phyloP scores from a whole-genome alignment of 2,888 invertebrate species.

The Nemoura dubitans region DNA sequence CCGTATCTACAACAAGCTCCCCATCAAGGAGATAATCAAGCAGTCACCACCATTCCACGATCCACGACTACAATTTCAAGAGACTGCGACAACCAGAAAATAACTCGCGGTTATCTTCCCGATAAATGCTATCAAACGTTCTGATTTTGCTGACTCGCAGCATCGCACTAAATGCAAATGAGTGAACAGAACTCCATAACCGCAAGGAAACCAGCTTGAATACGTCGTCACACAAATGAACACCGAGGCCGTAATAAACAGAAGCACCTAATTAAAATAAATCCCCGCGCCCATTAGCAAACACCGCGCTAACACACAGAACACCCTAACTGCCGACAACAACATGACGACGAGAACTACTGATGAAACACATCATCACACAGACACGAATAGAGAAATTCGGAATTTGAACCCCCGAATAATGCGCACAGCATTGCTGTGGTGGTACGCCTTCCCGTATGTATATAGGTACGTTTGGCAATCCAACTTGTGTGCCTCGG shows the following conservation, averaged over 20 bases:
- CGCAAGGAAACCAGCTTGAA: neutral
- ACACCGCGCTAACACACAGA: neutral
- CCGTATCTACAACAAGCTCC: too few relatives aligned
- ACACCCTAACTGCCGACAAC: neutral
- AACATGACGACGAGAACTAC: neutral
- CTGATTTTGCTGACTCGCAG: too few relatives aligned
- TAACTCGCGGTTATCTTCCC: too few relatives aligned
- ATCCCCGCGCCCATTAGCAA: neutral
- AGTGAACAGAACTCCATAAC: too few relatives aligned
- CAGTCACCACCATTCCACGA: too few relatives aligned
- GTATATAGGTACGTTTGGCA: neutral
- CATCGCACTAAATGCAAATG: too few relatives aligned
- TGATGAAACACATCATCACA: slow-evolving; percentile 1
- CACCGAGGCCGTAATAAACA: neutral
- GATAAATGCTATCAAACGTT: too few relatives aligned
- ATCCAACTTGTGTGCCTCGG: neutral
- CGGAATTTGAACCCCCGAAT: neutral
- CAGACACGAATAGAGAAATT: neutral
- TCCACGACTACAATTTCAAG: too few relatives aligned
- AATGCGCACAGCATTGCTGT: neutral
- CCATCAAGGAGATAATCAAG: too few relatives aligned
- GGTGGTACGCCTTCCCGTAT: too few relatives aligned
- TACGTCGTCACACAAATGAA: neutral
- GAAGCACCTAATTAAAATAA: neutral
- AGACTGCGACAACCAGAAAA: too few relatives aligned